Conservation (phyloP, 1,140 invertebrate species). For the Bactericera cockerelli region DNA sequence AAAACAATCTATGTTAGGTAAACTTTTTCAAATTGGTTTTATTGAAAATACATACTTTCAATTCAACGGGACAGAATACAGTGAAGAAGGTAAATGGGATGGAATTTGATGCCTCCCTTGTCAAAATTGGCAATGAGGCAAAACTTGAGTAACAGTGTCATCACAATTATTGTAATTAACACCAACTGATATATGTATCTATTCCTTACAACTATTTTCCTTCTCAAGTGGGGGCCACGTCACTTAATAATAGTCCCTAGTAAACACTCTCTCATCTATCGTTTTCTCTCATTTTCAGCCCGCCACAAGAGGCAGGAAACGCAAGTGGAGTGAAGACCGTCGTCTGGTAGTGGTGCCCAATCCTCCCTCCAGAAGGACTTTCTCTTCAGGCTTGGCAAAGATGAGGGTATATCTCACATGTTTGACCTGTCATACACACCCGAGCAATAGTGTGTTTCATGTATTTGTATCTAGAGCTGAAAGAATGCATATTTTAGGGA, state of each 20-base stretch:
- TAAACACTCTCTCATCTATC: background rate
- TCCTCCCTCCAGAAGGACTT: slow-evolving; percentile 64
- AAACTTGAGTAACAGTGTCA: background rate
- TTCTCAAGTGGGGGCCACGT: background rate
- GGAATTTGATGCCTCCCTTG: background rate
- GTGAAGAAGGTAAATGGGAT: too few relatives aligned
- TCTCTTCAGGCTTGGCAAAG: slow-evolving; percentile 59
- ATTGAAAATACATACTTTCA: too few relatives aligned
- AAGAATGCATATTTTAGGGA: too few relatives aligned
- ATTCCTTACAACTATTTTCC: background rate
- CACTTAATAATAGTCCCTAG: background rate
- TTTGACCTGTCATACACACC: too few relatives aligned
- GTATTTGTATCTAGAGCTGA: too few relatives aligned
- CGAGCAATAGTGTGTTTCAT: too few relatives aligned
- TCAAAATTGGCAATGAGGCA: background rate
- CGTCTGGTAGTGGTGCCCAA: slow-evolving; percentile 30
- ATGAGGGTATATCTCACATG: slow-evolving; percentile 67
- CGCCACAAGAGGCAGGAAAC: background rate
- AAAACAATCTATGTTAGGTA: too few relatives aligned
- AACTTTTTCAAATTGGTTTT: too few relatives aligned
- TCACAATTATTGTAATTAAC: background rate
- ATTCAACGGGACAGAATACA: too few relatives aligned
- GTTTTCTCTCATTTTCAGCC: background rate
- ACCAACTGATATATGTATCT: background rate
- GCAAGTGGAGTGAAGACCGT: background rate